These are phyloP conservation scores for Cerastoderma edule DNA, from an alignment of 2,888 invertebrate genomes.

Conservation along the genomic window DNA sequence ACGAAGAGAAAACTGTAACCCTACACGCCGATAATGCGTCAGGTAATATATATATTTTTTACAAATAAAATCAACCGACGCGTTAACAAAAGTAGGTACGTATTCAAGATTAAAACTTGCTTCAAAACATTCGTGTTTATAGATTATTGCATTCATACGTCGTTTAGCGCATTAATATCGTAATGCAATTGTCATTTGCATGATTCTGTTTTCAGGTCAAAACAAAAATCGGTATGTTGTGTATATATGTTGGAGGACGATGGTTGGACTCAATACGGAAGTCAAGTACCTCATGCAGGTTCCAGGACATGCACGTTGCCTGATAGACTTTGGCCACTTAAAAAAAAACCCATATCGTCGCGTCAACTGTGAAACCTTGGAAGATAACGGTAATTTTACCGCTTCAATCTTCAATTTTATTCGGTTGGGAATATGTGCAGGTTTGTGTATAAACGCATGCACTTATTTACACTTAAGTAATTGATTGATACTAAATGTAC, in stretches of 20 bases:
- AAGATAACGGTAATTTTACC: background rate
- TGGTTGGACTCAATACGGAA: constrained; percentile 8
- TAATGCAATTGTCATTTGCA: background rate
- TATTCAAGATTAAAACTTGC: background rate
- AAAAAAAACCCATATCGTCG: background rate
- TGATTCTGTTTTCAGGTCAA: constrained; percentile 13
- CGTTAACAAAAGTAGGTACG: background rate
- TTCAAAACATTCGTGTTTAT: background rate
- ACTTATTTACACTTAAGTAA: background rate
- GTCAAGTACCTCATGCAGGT: constrained; percentile 3
- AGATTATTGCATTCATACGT: background rate
- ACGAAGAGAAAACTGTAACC: background rate
- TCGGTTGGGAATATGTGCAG: background rate
- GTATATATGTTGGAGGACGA: background rate
- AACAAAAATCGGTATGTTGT: constrained; percentile 16
- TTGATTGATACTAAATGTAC: background rate
- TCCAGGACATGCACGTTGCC: constrained; percentile 15
- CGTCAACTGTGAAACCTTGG: background rate
- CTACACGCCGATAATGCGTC: background rate
- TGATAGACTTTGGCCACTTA: constrained; percentile 15
- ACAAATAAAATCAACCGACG: background rate
- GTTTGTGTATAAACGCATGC: background rate
- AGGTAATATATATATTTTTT: background rate
- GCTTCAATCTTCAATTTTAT: background rate
- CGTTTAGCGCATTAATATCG: background rate